phyloP scores from a whole-genome alignment of 2,888 invertebrate genomes.

The Tineola bisselliella region DNA sequence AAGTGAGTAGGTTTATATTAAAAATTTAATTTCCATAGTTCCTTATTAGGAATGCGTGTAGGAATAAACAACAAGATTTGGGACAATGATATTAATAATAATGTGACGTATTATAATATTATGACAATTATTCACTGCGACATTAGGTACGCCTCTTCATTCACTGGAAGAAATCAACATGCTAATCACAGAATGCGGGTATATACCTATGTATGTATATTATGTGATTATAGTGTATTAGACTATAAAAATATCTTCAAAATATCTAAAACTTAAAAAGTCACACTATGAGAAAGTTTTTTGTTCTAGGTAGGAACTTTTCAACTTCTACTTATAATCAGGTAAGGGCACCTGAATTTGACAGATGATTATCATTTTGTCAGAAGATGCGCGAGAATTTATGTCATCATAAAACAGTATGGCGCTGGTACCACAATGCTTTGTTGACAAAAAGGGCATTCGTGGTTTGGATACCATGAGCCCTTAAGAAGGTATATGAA shows the following conservation, averaged over 20 bases:
- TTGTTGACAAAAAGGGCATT: constrained; percentile 41
- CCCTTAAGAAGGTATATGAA: constrained; percentile 1
- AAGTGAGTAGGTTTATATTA: neutral
- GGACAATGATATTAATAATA: neutral
- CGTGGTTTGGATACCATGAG: constrained; percentile 4
- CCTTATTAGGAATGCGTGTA: neutral
- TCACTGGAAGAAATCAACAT: too few relatives aligned
- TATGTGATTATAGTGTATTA: too few relatives aligned
- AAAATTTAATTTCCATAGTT: neutral
- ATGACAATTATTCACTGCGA: too few relatives aligned
- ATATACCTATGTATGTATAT: too few relatives aligned
- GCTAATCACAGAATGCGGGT: too few relatives aligned
- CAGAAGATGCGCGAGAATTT: constrained; percentile 26
- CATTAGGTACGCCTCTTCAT: too few relatives aligned
- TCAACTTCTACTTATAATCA: neutral
- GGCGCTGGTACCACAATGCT: constrained; percentile 35
- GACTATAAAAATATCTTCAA: too few relatives aligned
- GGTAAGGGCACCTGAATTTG: constrained; percentile 25
- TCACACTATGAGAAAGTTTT: too few relatives aligned
- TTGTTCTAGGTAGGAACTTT: too few relatives aligned
- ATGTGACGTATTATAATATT: too few relatives aligned
- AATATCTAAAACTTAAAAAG: too few relatives aligned
- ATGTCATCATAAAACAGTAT: constrained; percentile 42
- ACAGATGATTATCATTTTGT: constrained; percentile 33
- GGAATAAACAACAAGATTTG: neutral